These are phyloP conservation scores for Casuarius casuarius DNA, from an alignment of 2,113 vertebrate species.

Conservation along the genomic window DNA sequence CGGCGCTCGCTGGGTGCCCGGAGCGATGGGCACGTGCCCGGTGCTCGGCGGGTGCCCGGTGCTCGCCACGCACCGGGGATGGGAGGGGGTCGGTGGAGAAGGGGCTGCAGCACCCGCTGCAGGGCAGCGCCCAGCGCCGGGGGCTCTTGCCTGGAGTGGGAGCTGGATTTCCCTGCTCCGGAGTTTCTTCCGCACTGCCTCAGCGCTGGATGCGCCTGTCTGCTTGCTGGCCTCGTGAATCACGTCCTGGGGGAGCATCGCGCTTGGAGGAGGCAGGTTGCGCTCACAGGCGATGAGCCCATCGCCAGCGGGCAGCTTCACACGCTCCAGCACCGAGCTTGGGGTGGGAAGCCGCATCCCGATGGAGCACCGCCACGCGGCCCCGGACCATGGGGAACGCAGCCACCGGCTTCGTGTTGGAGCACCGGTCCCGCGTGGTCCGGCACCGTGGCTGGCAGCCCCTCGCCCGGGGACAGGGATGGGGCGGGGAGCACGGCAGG, in stretches of 20 bases:
- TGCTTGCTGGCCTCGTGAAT: not conserved
- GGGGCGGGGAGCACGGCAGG: too few relatives aligned
- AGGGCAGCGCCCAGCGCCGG: rapidly evolving
- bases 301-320: rapidly evolving
- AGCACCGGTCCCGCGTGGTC: not conserved
- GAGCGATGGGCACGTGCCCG: too few relatives aligned
- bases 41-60: not conserved
- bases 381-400: rapidly evolving
- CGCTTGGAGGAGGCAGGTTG: rapidly evolving
- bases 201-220: rapidly evolving
- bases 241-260: rapidly evolving
- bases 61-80: too few relatives aligned
- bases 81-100: too few relatives aligned
- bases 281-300: rapidly evolving
- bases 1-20: too few relatives aligned
- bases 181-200: not conserved
- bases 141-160: rapidly evolving
- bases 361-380: rapidly evolving
- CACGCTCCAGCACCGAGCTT: rapidly evolving
- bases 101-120: not conserved
- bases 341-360: not conserved
- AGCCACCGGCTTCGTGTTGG: rapidly evolving
- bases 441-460: not conserved
- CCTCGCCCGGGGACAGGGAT: not conserved
- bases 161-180: rapidly evolving